Conservation (phyloP, 2,797 vertebrate species). For the Hapalemur alaotrensis region DNA sequence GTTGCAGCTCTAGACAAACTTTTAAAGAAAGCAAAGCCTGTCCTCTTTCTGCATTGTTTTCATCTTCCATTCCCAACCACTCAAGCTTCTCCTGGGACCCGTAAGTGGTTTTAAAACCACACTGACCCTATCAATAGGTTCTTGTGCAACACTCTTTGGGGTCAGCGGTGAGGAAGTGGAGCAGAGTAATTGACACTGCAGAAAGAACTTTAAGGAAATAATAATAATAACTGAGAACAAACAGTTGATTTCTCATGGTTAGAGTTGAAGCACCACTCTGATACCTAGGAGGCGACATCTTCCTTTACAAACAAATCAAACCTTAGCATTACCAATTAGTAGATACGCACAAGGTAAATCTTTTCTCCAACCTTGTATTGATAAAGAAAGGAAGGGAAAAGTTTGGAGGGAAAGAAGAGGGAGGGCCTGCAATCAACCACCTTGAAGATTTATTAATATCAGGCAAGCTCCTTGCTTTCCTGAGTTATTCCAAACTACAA, state of each 20-base stretch:
- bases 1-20: background rate
- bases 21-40: background rate
- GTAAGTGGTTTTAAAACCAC: background rate
- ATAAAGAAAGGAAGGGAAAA: background rate
- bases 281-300: background rate
- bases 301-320: background rate
- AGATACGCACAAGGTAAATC: background rate
- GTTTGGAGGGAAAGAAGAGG: background rate
- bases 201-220: background rate
- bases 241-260: background rate
- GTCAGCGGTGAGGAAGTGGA: background rate
- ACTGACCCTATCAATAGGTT: background rate
- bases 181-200: background rate
- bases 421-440: background rate
- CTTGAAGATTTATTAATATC: background rate
- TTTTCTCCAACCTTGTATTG: background rate
- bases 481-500: background rate
- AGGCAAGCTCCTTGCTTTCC: background rate
- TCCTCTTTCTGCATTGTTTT: background rate
- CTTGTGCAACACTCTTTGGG: background rate
- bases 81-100: background rate
- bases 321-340: background rate
- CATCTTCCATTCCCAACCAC: background rate
- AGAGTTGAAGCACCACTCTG: background rate
- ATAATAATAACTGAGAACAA: background rate